A percentile compares a stretch with the other conserved stretches of the same genome.
Conservation (phyloP, 2,113 vertebrate species). For the Carettochelys insculpta region DNA sequence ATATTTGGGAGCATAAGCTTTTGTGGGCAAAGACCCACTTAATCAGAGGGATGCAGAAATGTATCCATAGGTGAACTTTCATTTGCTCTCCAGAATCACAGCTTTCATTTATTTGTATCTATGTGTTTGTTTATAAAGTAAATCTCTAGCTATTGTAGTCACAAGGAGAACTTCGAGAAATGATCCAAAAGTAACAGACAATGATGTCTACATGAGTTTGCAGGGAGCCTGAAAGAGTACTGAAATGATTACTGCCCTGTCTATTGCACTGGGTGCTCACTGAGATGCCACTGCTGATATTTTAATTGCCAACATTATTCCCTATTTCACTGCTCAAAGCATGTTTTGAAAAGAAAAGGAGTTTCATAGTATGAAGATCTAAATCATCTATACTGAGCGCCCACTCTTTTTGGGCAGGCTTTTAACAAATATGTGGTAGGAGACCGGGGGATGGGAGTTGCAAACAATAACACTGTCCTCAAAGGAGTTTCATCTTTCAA, state of each 20-base stretch:
- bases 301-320: constrained; percentile 8
- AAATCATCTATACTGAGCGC: not conserved
- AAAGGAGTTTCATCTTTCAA: constrained; percentile 46
- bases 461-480: constrained; percentile 39
- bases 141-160: not conserved
- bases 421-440: constrained; percentile 44
- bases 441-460: constrained; percentile 28
- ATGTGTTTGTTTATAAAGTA: not conserved
- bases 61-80: too few species aligned
- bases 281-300: not conserved
- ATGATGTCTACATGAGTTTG: not conserved
- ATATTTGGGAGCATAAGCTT: too few species aligned
- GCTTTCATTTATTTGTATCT: not conserved
- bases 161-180: not conserved
- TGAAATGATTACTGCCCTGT: not conserved
- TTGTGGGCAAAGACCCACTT: too few species aligned
- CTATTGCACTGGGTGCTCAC: not conserved
- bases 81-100: not conserved
- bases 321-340: constrained; percentile 42
- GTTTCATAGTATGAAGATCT: not conserved
- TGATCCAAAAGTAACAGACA: not conserved
- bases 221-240: constrained; percentile 15
- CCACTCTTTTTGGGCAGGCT: constrained; percentile 21
- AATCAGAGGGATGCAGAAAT: too few species aligned
- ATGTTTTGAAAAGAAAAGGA: constrained; percentile 32